Base-by-base conservation (phyloP, 2,888 invertebrate species). In the Stenchaetothrips biformis region DNA sequence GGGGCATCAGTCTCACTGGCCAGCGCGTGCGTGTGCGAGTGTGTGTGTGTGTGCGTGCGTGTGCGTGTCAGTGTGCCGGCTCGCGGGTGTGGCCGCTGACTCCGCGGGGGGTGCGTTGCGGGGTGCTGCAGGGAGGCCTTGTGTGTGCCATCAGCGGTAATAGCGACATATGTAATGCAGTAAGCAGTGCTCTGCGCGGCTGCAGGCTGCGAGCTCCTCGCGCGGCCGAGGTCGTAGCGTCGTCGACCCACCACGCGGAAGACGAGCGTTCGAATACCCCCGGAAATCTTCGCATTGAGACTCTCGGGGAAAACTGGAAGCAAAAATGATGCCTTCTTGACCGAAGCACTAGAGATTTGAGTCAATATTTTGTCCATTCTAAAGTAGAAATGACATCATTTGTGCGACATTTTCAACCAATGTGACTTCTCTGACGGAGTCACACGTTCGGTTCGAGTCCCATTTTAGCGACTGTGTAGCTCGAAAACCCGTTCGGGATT, bases 1-100 rank as follows among this genome's bases (percentile, higher is more conserved):
- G 67, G 25, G 67, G 67, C 21, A 74, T 74, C 67, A 74, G 67
- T 74, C 67, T 74, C 67, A 74, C 67, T 67, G 67, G 37, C 37
- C 2, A 67, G 53, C 9, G 67, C 7, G 67, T 21, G 67, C 67
- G 67, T 37, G 37, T 4, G 37, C 37, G 37, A 2, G 37, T 37
- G 37, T 37, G 37, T 37, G 37, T 37, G 37, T 37, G 37, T 37
- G 37, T 37, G 37, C 4, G 37, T 37, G 37, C 37, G 37, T 37
- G 37, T 37, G 37, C 37, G 37, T 37, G 37, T 37, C 37, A 37
- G 37, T 37, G 37, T 37, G 37, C 37, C 37, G 37, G 37, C 37
- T 4, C 37, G 37, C 37, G 37, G 37, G 37, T 37, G 37, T 53
- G 53, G 53, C 53, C 16, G 53, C 53, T 53, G 37, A 37, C 37